These are phyloP conservation scores for Leucoptera coffeella DNA, from an alignment of 2,888 invertebrate genomes.

Conservation along the genomic window DNA sequence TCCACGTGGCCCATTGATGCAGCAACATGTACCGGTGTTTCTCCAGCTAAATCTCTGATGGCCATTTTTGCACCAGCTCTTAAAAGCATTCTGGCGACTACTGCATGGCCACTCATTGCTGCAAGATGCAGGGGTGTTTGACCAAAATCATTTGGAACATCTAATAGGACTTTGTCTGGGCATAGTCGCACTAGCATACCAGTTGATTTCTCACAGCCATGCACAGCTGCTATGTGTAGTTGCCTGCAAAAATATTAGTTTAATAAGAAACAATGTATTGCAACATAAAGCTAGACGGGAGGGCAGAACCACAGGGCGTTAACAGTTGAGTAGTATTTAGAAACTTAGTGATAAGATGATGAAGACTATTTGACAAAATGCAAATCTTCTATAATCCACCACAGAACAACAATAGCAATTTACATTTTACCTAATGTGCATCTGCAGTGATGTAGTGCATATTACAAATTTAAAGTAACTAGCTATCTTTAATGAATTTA, in stretches of 20 bases:
- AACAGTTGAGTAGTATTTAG: too few species aligned
- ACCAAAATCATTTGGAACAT: conserved; percentile 73
- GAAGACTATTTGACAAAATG: too few species aligned
- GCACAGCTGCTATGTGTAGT: conserved; percentile 79
- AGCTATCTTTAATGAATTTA: too few species aligned
- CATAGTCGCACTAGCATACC: conserved; percentile 69
- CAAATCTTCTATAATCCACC: too few species aligned
- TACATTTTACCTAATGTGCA: too few species aligned
- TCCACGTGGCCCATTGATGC: conserved; percentile 62
- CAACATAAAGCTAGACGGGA: too few species aligned
- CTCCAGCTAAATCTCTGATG: conserved; percentile 68
- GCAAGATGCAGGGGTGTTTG: conserved; percentile 85
- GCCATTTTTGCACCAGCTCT: conserved; percentile 69
- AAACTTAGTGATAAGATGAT: too few species aligned
- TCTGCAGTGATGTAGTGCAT: too few species aligned
- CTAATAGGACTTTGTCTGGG: conserved; percentile 69
- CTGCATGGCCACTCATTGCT: conserved; percentile 68
- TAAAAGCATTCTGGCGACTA: conserved; percentile 69
- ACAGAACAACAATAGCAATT: too few species aligned
- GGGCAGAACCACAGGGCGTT: too few species aligned
- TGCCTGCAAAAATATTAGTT: conserved; percentile 61
- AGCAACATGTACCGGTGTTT: conserved; percentile 84
- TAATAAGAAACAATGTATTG: too few species aligned
- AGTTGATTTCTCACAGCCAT: conserved; percentile 66
- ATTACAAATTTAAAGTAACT: too few species aligned